Percentiles rank a stretch among this genome's conserved stretches.
Evolutionary conservation across 2,888 invertebrate genomes (phyloP).

Genomic region (Aleiodes testaceus): DNA sequence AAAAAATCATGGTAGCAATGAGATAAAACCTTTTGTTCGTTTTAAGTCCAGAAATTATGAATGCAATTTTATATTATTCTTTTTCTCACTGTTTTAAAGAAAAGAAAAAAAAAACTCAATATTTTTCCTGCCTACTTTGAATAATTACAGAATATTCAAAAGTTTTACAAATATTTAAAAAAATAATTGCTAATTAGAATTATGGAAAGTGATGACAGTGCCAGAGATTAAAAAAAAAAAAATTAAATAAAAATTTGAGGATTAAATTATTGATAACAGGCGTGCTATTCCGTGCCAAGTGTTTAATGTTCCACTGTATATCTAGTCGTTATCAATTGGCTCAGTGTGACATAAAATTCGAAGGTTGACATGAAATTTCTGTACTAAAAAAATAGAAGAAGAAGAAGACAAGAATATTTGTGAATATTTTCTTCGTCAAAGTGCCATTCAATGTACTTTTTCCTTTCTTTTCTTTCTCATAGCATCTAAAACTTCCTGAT

Average conservation of each 20-base stretch:
- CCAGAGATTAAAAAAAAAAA: constrained; percentile 8
- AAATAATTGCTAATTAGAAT: neutral
- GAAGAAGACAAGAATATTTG: constrained; percentile 6
- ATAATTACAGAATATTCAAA: neutral
- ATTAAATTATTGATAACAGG: constrained; percentile 52
- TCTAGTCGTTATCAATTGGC: constrained; percentile 32
- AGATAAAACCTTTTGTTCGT: neutral
- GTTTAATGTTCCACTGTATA: constrained; percentile 51
- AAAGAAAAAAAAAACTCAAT: constrained; percentile 14
- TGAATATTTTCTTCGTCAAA: constrained; percentile 13
- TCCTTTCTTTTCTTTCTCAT: neutral
- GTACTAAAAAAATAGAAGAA: neutral
- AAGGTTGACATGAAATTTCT: constrained; percentile 19
- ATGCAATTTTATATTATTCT: constrained; percentile 3
- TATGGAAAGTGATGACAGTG: constrained; percentile 10
- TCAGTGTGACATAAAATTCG: constrained; percentile 13
- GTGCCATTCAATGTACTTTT: constrained; percentile 29
- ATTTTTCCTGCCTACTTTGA: constrained; percentile 1
- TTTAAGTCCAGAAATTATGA: neutral
- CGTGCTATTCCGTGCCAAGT: constrained; percentile 62
- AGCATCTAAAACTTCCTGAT: constrained; percentile 13
- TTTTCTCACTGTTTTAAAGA: constrained; percentile 8
- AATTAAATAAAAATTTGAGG: neutral
- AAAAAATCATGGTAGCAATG: neutral
- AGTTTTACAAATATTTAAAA: neutral